Evolutionary conservation across 2,113 vertebrate genomes (phyloP).

Genomic region (Podiceps cristatus): DNA sequence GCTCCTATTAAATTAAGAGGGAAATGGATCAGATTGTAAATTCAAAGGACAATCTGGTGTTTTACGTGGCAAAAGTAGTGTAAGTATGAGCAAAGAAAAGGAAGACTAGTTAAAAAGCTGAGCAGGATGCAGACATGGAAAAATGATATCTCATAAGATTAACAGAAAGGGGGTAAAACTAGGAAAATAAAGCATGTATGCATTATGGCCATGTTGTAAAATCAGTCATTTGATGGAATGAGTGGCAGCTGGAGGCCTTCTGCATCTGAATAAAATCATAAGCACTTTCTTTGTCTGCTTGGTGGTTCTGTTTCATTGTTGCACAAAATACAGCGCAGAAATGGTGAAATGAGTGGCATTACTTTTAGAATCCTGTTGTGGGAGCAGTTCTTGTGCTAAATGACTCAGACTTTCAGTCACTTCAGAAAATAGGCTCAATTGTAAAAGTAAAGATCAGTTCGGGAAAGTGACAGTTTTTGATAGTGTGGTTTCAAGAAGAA

Average conservation of each 20-base stretch:
- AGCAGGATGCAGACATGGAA: not conserved
- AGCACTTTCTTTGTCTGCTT: not conserved
- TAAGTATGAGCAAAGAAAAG: not conserved
- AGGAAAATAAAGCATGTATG: not conserved
- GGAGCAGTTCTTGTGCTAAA: constrained; percentile 31
- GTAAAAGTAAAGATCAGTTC: not conserved
- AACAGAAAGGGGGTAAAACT: not conserved
- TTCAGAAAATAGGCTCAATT: constrained; percentile 25
- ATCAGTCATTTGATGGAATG: not conserved
- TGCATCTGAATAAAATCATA: not conserved
- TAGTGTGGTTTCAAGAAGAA: not conserved
- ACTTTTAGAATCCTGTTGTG: not conserved
- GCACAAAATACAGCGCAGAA: not conserved
- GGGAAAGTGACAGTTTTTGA: not conserved
- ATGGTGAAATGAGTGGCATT: not conserved
- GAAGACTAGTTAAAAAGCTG: not conserved
- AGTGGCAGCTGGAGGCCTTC: not conserved
- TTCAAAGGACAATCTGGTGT: not conserved
- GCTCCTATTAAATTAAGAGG: not conserved
- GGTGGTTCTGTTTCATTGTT: not conserved
- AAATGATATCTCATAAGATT: not conserved
- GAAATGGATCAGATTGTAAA: not conserved
- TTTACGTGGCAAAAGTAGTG: not conserved
- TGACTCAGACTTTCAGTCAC: constrained; percentile 30
- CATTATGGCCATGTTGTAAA: not conserved